Percentiles rank a stretch among this genome's conserved stretches.
These are phyloP conservation scores for Drosophila testacea DNA, from an alignment of 2,888 invertebrate species.

Conservation along the genomic window DNA sequence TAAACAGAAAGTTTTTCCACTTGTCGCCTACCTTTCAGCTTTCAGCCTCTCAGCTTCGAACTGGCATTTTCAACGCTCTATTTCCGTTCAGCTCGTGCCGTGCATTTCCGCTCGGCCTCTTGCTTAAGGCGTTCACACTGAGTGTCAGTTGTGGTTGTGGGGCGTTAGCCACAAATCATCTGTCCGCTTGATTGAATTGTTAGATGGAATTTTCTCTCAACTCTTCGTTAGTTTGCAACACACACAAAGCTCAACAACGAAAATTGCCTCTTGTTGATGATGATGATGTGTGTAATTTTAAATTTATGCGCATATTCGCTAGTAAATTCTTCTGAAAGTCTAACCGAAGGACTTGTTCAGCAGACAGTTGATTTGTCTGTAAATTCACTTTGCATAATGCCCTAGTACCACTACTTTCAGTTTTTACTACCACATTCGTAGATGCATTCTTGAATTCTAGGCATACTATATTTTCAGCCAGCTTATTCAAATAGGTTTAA, in stretches of 20 bases:
- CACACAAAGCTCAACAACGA: background rate
- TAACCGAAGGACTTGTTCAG: background rate
- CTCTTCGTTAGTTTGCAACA: constrained; percentile 15
- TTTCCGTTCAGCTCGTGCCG: constrained; percentile 67
- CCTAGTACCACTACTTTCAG: constrained; percentile 4
- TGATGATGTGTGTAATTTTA: constrained; percentile 36
- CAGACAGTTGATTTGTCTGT: constrained; percentile 33
- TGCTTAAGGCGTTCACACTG: constrained; percentile 50
- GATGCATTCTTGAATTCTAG: background rate
- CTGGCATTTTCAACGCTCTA: constrained; percentile 58
- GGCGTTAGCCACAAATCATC: constrained; percentile 69
- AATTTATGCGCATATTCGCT: constrained; percentile 24
- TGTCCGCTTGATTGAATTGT: constrained; percentile 71
- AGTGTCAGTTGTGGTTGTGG: constrained; percentile 33
- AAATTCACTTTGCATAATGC: constrained; percentile 56
- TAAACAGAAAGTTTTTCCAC: constrained; percentile 60
- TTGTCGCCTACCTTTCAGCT: constrained; percentile 48
- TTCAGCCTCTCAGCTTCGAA: constrained; percentile 18
- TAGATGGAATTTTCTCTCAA: constrained; percentile 41
- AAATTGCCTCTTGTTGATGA: constrained; percentile 61
- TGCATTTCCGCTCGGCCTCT: constrained; percentile 61
- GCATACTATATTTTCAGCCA: background rate
- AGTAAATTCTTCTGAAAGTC: background rate
- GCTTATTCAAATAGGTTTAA: background rate
- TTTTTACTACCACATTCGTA: background rate